Conservation (phyloP, 2,113 vertebrate genomes). For the Zosterops lateralis region DNA sequence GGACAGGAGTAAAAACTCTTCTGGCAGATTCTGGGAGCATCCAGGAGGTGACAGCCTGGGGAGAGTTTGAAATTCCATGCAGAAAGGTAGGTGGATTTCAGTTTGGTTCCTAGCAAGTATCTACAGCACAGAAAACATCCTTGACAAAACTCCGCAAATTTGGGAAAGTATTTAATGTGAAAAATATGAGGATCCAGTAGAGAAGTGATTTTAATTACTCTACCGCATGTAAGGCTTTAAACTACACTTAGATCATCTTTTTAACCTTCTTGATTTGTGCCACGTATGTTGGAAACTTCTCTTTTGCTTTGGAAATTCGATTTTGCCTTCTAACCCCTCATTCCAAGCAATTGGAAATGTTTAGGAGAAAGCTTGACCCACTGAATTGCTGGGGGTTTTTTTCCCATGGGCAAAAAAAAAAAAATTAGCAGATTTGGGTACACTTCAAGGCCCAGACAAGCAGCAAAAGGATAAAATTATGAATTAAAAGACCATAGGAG, state of each 20-base stretch:
- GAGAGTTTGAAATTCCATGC: not conserved
- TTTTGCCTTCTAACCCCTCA: not conserved
- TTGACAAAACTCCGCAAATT: not conserved
- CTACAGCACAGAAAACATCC: not conserved
- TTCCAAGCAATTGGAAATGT: not conserved
- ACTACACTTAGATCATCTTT: not conserved
- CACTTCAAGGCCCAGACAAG: not conserved
- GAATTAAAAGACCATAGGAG: not conserved
- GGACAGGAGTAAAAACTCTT: not conserved
- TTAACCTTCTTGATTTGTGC: not conserved
- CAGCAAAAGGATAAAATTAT: not conserved
- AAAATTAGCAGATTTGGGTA: not conserved
- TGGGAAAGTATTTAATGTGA: not conserved
- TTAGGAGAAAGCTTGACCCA: not conserved
- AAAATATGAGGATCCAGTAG: not conserved
- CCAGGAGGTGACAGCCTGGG: not conserved
- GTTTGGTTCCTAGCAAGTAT: not conserved
- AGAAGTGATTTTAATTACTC: not conserved
- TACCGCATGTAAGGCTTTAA: not conserved
- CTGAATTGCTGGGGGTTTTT: not conserved
- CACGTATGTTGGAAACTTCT: not conserved
- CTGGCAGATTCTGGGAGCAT: not conserved
- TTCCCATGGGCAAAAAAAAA: accelerated
- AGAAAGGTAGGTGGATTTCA: not conserved
- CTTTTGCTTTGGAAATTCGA: not conserved